phyloP scores from a whole-genome alignment of 2,888 invertebrate genomes.

The Metopia argyrocephala region DNA sequence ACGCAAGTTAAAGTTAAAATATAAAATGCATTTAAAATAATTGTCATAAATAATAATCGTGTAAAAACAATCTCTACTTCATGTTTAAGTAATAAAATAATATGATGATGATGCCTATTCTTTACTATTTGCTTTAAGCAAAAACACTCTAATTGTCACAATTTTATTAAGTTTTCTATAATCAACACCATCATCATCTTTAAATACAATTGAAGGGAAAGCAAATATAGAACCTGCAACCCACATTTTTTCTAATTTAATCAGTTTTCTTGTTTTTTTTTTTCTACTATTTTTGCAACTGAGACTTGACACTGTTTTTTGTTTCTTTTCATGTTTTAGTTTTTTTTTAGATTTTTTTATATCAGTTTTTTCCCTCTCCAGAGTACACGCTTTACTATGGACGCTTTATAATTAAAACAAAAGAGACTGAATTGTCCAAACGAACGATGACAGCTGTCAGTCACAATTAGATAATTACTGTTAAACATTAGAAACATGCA shows the following conservation, averaged over 20 bases:
- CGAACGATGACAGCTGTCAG: constrained; percentile 58
- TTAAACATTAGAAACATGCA: constrained; percentile 37
- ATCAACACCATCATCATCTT: not conserved
- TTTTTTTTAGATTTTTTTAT: not conserved
- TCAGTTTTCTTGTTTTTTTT: constrained; percentile 1
- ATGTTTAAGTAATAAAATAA: not conserved
- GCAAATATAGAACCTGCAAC: constrained; percentile 27
- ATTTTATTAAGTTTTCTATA: constrained; percentile 54
- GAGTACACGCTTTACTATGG: too few species aligned
- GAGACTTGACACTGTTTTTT: constrained; percentile 20
- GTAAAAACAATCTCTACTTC: constrained; percentile 50
- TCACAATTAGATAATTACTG: constrained; percentile 59
- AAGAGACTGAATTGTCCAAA: constrained; percentile 35
- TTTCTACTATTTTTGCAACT: too few species aligned
- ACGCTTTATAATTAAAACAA: constrained; percentile 55
- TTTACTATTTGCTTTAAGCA: not conserved
- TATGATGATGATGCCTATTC: not conserved
- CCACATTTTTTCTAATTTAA: constrained; percentile 40
- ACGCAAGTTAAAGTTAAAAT: not conserved
- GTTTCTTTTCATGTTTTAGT: not conserved
- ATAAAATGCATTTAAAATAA: constrained; percentile 3
- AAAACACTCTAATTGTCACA: constrained; percentile 48
- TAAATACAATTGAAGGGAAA: not conserved
- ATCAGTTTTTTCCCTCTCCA: not conserved
- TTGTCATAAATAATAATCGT: constrained; percentile 36